Evolutionary conservation across 2,888 invertebrate genomes (phyloP), one percentile per base, ranked within the genome.

Genomic region (Salpingus planirostris): DNA sequence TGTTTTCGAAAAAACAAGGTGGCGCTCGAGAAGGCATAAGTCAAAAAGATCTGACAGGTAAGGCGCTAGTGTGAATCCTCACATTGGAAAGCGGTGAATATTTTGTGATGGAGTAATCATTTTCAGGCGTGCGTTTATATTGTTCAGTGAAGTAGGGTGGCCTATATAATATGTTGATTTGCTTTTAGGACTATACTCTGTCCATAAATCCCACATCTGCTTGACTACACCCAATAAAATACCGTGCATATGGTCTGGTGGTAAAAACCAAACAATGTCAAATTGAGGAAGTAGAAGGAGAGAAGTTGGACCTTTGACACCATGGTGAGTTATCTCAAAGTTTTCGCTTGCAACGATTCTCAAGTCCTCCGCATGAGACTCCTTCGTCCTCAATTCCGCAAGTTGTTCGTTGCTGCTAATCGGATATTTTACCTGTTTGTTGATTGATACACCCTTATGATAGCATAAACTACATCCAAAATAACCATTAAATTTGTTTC

Each of bases 241-340:
- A 8, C 23, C 23, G 11, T 23, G 23, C 23, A 23, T 23, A 11
- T 23, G 10, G 10, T 23, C 23, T 5, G 23, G 23, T 8, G 23
- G 23, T 10, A 23, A 10, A 11, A 5, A 8, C 23, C 23, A 23
- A 10, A 23, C 10, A 23, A 11, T 8, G 11, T 23, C 23, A 8
- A 23, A 10, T 4, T 23, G 23, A 10, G 8, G 8, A 5, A 23
- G 23, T 10, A 10, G 10, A 23, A 23, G 10, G 5, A 23, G 8
- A 10, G 23, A 23, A 4, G 23, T 8, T 4, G 23, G 23, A 23
- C 23, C 23, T 23, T 23, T 23, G 10, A 23, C 23, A 11, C 23
- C 23, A 8, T 11, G 8, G 7, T 10, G 4, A 10, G 23, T 6
- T 23, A 4, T 4, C 10, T 23, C 10, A 10, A 23, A 23, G 8